Conservation (phyloP, 2,113 vertebrate species). For the Actinemys pallida region DNA sequence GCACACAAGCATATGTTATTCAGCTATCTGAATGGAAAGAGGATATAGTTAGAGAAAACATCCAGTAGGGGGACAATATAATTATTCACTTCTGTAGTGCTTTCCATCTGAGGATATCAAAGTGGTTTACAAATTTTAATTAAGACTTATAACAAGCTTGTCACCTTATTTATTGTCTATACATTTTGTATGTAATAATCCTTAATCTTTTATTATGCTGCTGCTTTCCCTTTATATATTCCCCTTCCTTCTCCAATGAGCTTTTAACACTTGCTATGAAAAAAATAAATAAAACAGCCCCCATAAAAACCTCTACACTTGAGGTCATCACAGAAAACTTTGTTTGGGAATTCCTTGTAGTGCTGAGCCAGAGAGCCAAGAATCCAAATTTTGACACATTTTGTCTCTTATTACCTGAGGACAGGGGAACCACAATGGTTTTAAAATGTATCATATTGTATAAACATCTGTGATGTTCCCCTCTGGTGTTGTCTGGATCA, state of each 20-base stretch:
- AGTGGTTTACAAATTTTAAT: background rate
- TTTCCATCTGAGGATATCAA: background rate
- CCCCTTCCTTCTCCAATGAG: background rate
- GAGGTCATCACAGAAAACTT: background rate
- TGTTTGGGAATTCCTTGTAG: background rate
- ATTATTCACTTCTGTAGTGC: background rate
- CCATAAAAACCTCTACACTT: background rate
- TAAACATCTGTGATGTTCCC: background rate
- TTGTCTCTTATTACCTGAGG: background rate
- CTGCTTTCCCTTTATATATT: background rate
- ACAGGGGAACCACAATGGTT: background rate
- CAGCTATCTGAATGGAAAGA: background rate
- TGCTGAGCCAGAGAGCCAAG: background rate
- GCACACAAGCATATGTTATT: background rate
- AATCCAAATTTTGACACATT: rapidly evolving
- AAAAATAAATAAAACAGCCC: background rate
- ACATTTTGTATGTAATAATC: background rate
- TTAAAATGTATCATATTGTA: background rate
- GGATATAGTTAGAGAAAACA: background rate
- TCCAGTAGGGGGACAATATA: background rate
- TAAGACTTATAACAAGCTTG: background rate
- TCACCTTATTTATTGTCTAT: background rate
- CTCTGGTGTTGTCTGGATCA: no score
- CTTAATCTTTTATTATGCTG: background rate
- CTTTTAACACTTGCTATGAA: background rate